Evolutionary conservation across 2,888 invertebrate species (phyloP), one percentile per base, ranked within the genome.

Genomic region (Ornithoptera alexandrae): DNA sequence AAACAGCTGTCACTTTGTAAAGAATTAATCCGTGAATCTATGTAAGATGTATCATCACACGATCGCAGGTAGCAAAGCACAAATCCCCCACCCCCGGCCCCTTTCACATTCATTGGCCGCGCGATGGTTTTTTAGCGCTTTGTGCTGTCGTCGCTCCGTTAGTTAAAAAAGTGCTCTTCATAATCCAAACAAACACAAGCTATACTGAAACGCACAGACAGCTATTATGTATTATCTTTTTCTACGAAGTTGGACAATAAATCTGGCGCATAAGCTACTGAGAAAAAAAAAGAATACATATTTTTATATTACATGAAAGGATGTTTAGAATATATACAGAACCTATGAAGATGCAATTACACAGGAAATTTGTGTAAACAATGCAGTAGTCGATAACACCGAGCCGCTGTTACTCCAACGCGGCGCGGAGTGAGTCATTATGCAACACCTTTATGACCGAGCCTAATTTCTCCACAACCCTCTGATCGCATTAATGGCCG

Each of bases 401-500:
- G 17, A 42, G 65, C 53, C 22, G 7, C 39, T 50, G 46, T 50
- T n/a, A n/a, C 24, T 66, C 69, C 72, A 73, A 81, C 85, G 82
- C 79, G 82, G 80, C 76, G 89, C 88, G 78, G 80, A 84, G 90
- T 88, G 90, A 86, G 87, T 87, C 87, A 91, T 91, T 90, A 90
- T 74, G 76, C 74, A 76, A 75, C 84, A 88, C 89, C 87, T 90
- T 91, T 90, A 92, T 87, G 81, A 80, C 85, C 78, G 76, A 78
- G 78, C 79, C 85, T 88, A 89, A 89, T 90, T 87, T 87, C 78
- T 73, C 75, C 77, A 77, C 82, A 80, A 84, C 88, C 88, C 88
- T 84, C 86, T 86, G 88, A 87, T 85, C 83, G 84, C 84, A 84
- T 84, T 91, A 92, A 92, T 89, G 89, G 83, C 77, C 89, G 87